phyloP scores from a whole-genome alignment of 2,113 vertebrate species.

The Pipa parva region DNA sequence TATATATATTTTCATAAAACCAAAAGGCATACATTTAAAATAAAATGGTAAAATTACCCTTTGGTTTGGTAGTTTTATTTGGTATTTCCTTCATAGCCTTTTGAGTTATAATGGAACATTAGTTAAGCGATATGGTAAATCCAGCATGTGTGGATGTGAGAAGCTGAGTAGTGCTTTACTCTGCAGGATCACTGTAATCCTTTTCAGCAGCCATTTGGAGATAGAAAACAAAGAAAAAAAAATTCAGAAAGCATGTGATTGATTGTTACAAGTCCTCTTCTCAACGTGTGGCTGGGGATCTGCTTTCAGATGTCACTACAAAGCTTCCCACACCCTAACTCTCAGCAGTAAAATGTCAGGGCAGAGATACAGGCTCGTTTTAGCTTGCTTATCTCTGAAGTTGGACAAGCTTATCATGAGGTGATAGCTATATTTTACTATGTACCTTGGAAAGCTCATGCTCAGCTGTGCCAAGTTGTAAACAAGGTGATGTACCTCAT shows the following conservation, averaged over 20 bases:
- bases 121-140: slow-evolving; percentile 8
- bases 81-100: too few relatives aligned
- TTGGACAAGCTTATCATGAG: slow-evolving; percentile 52
- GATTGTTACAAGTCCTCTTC: slow-evolving; percentile 54
- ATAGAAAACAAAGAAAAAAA: slow-evolving; percentile 57
- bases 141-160: slow-evolving; percentile 46
- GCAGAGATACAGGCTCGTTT: slow-evolving; percentile 47
- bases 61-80: too few relatives aligned
- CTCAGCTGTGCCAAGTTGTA: slow-evolving; percentile 12
- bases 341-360: slow-evolving; percentile 58
- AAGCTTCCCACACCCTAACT: slow-evolving; percentile 55
- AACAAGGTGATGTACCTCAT: too few relatives aligned
- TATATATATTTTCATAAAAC: too few relatives aligned
- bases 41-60: too few relatives aligned
- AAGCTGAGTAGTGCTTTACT: slow-evolving; percentile 48
- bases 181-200: slow-evolving; percentile 51
- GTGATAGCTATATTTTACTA: slow-evolving; percentile 52
- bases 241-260: slow-evolving; percentile 59
- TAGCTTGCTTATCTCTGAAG: slow-evolving; percentile 34
- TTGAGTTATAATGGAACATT: background rate
- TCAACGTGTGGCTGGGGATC: slow-evolving; percentile 40
- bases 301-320: slow-evolving; percentile 53
- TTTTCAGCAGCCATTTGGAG: slow-evolving; percentile 51
- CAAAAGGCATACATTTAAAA: too few relatives aligned
- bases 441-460: too few relatives aligned